These are phyloP conservation scores for Allygus modestus DNA, from an alignment of 2,888 invertebrate genomes.

Conservation along the genomic window DNA sequence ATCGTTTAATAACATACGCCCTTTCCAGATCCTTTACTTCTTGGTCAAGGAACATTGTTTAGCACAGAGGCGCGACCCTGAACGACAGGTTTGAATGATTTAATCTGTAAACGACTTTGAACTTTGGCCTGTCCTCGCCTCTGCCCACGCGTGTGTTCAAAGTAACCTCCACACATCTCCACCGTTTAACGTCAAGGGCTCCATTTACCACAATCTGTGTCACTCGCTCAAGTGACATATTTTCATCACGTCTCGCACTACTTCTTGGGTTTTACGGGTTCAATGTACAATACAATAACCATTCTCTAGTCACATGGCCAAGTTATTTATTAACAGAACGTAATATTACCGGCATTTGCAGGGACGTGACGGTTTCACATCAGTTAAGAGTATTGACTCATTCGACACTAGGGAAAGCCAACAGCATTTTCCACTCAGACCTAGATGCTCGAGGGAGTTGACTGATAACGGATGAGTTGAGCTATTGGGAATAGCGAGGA, in stretches of 20 bases:
- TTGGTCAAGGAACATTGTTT: too few relatives aligned
- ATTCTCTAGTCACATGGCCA: too few relatives aligned
- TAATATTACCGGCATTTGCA: background rate
- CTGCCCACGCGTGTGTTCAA: background rate
- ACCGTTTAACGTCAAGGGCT: background rate
- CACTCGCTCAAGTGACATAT: background rate
- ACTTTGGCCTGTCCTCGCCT: constrained; percentile 26
- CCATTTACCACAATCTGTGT: background rate
- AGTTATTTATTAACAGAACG: too few relatives aligned
- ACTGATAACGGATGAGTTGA: constrained; percentile 2
- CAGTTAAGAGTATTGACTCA: background rate
- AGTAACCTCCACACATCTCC: constrained; percentile 4
- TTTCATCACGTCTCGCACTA: too few relatives aligned
- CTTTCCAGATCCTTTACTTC: too few relatives aligned
- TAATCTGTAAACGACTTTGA: constrained; percentile 1
- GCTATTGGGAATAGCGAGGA: background rate
- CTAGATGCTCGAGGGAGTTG: background rate
- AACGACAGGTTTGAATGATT: constrained; percentile 13
- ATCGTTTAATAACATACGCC: too few relatives aligned
- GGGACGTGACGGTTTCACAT: background rate
- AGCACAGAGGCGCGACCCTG: background rate
- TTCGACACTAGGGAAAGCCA: background rate
- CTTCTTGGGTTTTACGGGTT: too few relatives aligned
- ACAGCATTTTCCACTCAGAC: constrained; percentile 34
- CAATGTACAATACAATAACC: too few relatives aligned